Conservation (phyloP, 2,888 invertebrate genomes). For the Metallyticus violacea region DNA sequence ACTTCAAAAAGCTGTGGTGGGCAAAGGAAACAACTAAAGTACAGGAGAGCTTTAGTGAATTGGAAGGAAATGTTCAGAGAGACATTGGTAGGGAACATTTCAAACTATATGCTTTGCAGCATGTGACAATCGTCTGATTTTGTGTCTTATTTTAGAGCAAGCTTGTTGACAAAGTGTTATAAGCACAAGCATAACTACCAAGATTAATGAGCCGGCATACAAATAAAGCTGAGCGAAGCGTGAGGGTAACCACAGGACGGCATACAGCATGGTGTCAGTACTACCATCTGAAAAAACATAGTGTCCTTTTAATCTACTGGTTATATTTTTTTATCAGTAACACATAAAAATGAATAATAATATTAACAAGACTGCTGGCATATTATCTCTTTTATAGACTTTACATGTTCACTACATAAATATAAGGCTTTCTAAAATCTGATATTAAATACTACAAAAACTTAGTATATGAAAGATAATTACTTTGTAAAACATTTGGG, state of each 20-base stretch:
- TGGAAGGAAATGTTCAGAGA: neutral
- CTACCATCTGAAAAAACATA: constrained; percentile 56
- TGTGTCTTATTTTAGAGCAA: neutral
- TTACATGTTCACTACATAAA: no score
- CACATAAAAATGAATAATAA: no score
- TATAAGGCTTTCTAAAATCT: no score
- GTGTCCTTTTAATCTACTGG: neutral
- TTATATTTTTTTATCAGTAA: no score
- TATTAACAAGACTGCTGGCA: neutral
- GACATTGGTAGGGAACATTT: neutral
- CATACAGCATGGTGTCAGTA: constrained; percentile 59
- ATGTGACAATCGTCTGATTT: neutral
- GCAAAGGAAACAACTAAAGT: neutral
- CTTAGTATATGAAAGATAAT: no score
- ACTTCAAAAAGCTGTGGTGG: neutral
- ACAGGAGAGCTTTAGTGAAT: neutral
- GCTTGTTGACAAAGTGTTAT: neutral
- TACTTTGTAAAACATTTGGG: no score
- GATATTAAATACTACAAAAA: no score
- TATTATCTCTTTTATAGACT: no score
- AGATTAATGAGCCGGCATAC: constrained; percentile 47
- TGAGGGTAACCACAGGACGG: constrained; percentile 75
- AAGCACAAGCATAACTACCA: neutral
- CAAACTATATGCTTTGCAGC: neutral
- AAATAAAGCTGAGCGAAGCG: constrained; percentile 62